Percentiles rank a stretch among this genome's conserved stretches.
phyloP scores from a whole-genome alignment of 2,113 vertebrate species.

The Upupa epops region DNA sequence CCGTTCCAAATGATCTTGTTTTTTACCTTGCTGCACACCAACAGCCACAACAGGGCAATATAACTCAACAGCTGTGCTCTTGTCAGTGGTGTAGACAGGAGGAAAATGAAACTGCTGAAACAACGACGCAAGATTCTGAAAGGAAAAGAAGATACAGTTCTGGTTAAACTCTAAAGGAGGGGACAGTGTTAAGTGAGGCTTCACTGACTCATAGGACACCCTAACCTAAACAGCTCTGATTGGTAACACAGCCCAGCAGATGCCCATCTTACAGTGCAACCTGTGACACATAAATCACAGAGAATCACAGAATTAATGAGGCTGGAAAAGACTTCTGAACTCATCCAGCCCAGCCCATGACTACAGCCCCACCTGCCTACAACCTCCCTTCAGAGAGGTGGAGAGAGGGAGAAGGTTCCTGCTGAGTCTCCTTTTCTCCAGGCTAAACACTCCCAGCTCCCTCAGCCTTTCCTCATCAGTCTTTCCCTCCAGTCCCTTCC shows the following conservation, averaged over 20 bases:
- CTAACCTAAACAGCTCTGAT: background rate
- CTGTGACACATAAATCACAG: background rate
- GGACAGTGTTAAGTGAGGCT: background rate
- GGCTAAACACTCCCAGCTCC: too few relatives aligned
- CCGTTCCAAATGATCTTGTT: constrained; percentile 21
- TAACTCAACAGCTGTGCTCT: background rate
- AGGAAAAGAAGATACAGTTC: background rate
- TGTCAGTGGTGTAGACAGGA: background rate
- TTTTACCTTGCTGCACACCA: background rate
- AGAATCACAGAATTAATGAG: too few relatives aligned
- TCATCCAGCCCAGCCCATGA: too few relatives aligned
- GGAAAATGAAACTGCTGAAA: background rate
- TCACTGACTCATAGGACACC: background rate
- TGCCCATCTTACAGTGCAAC: background rate
- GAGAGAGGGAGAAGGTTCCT: too few relatives aligned
- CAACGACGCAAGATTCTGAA: background rate
- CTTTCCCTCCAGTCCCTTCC: too few relatives aligned
- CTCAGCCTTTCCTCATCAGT: too few relatives aligned
- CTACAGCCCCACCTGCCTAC: too few relatives aligned
- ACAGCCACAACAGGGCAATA: background rate
- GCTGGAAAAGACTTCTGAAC: too few relatives aligned
- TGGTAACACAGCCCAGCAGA: background rate
- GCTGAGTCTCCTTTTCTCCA: too few relatives aligned
- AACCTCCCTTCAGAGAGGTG: too few relatives aligned
- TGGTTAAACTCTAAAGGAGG: background rate